Evolutionary conservation across 2,797 vertebrate genomes (phyloP).

Genomic region (Oreortyx pictus): DNA sequence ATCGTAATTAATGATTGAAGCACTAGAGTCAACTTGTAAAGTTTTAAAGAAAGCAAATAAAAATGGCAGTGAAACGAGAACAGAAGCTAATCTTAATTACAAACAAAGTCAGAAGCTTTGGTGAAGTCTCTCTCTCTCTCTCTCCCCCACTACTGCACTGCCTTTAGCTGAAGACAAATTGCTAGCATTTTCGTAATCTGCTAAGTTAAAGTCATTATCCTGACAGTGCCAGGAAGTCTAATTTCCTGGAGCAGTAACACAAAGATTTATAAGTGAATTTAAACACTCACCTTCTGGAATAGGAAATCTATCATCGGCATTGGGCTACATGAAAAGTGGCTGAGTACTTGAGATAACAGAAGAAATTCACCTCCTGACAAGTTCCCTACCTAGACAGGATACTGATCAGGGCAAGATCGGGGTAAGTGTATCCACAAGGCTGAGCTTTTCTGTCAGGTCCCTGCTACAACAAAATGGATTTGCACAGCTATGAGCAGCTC

Average conservation of each 20-base stretch:
- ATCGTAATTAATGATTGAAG: slow-evolving; percentile 61
- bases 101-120: slow-evolving; percentile 30
- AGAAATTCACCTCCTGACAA: slow-evolving; percentile 42
- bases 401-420: not conserved
- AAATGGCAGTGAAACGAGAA: slow-evolving; percentile 17
- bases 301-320: slow-evolving; percentile 59
- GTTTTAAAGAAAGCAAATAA: slow-evolving; percentile 52
- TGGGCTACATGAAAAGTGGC: slow-evolving; percentile 1
- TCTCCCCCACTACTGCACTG: not conserved
- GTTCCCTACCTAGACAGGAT: not conserved
- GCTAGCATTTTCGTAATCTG: slow-evolving; percentile 64
- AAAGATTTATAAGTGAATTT: slow-evolving; percentile 71
- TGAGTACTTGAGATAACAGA: slow-evolving; percentile 37
- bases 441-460: not conserved
- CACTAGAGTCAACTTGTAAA: slow-evolving; percentile 41
- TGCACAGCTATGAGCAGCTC: not conserved
- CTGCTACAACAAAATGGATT: not conserved
- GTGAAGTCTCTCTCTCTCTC: slow-evolving; percentile 1
- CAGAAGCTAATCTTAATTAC: slow-evolving; percentile 55
- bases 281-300: slow-evolving; percentile 62
- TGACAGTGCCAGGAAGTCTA: slow-evolving; percentile 70
- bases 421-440: not conserved
- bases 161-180: slow-evolving; percentile 71
- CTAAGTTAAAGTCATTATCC: slow-evolving; percentile 69
- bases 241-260: slow-evolving; percentile 69